Conservation (phyloP, 2,888 invertebrate genomes). For the Phaedon cochleariae region DNA sequence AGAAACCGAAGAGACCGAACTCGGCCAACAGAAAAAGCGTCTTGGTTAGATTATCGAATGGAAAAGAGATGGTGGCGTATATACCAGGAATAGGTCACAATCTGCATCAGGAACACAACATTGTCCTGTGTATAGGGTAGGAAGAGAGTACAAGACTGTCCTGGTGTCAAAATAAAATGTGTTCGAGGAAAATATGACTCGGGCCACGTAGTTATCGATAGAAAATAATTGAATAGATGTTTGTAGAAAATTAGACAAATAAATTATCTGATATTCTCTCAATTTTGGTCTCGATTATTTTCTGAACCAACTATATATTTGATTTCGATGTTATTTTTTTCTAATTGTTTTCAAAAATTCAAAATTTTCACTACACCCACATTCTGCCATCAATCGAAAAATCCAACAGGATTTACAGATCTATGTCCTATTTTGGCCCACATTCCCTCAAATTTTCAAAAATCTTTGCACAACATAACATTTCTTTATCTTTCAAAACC, state of each 20-base stretch:
- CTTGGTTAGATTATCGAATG: slow-evolving; percentile 89
- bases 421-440: too few species aligned
- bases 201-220: slow-evolving; percentile 82
- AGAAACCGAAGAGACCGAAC: slow-evolving; percentile 99
- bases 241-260: neutral
- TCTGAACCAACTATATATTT: too few species aligned
- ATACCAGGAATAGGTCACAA: slow-evolving; percentile 98
- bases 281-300: too few species aligned
- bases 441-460: too few species aligned
- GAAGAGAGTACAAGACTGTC: slow-evolving; percentile 90
- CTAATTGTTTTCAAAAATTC: too few species aligned
- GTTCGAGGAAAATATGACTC: slow-evolving; percentile 95
- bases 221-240: slow-evolving; percentile 45
- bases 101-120: slow-evolving; percentile 90
- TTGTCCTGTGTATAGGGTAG: slow-evolving; percentile 88
- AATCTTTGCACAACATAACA: too few species aligned
- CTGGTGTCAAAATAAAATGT: slow-evolving; percentile 94
- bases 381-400: too few species aligned
- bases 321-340: too few species aligned
- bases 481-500: too few species aligned
- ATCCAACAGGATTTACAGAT: too few species aligned
- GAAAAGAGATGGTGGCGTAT: slow-evolving; percentile 92
- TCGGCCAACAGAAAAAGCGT: slow-evolving; percentile 99
- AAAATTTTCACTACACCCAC: too few species aligned
- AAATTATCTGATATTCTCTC: too few species aligned